Conservation (phyloP, 2,113 vertebrate genomes). For the Lathamus discolor region DNA sequence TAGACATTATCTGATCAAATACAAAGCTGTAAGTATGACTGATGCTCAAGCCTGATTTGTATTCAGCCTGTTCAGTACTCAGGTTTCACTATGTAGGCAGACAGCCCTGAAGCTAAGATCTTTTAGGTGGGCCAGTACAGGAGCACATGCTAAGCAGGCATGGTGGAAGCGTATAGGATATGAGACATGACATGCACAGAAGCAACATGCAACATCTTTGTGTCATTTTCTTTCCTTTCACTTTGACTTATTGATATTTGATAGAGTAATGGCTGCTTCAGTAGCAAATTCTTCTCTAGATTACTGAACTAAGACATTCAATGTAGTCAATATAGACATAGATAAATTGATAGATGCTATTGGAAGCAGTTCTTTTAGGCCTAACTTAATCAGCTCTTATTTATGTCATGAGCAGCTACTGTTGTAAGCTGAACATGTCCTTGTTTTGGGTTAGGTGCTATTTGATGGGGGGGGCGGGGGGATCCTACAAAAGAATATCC, state of each 20-base stretch:
- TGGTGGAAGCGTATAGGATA: neutral
- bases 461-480: neutral
- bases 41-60: neutral
- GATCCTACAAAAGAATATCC: neutral
- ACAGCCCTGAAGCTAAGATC: neutral
- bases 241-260: neutral
- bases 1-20: conserved; percentile 91
- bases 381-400: neutral
- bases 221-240: neutral
- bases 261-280: neutral
- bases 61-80: neutral
- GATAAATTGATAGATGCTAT: neutral
- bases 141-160: neutral
- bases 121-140: neutral
- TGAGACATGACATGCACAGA: neutral
- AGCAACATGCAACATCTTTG: neutral
- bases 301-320: neutral
- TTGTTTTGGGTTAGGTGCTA: neutral
- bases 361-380: neutral
- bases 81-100: neutral
- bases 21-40: conserved; percentile 87
- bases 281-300: neutral
- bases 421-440: neutral
- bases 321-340: neutral
- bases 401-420: neutral